Percentiles rank a stretch among this genome's conserved stretches.
phyloP scores from a whole-genome alignment of 2,797 vertebrate species.

The Sphaeramia orbicularis region DNA sequence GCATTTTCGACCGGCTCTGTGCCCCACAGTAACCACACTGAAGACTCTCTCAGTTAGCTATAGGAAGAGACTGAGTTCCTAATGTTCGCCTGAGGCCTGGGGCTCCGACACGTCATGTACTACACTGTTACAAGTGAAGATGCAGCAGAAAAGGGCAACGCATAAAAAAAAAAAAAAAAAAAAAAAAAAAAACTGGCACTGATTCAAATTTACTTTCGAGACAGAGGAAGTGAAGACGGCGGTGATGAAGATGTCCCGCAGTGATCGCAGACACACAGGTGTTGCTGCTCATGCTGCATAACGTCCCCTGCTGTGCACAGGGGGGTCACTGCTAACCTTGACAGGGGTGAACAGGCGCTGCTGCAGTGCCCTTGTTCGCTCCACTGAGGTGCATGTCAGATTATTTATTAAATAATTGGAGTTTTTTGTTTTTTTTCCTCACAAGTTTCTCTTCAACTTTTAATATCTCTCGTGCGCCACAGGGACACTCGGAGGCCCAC shows the following conservation, averaged over 20 bases:
- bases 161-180: no score
- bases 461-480: slow-evolving; percentile 66
- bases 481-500: slow-evolving; percentile 67
- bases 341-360: slow-evolving; percentile 54
- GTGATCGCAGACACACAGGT: slow-evolving; percentile 65
- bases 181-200: slow-evolving; percentile 27
- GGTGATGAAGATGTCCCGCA: slow-evolving; percentile 44
- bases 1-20: no score
- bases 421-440: slow-evolving; percentile 16
- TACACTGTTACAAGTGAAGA: slow-evolving; percentile 23
- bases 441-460: slow-evolving; percentile 69
- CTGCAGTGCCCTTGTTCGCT: slow-evolving; percentile 68
- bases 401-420: slow-evolving; percentile 57
- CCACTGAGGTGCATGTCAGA: slow-evolving; percentile 39
- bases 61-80: slow-evolving; percentile 12
- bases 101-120: slow-evolving; percentile 16
- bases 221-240: slow-evolving; percentile 19
- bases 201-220: slow-evolving; percentile 23
- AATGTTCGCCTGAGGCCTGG: background rate
- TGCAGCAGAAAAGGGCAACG: slow-evolving; percentile 7
- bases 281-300: slow-evolving; percentile 66
- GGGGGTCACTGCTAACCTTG: slow-evolving; percentile 62
- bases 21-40: background rate
- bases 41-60: background rate
- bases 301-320: slow-evolving; percentile 66